phyloP scores from a whole-genome alignment of 2,113 vertebrate genomes.

The Dascyllus trimaculatus region DNA sequence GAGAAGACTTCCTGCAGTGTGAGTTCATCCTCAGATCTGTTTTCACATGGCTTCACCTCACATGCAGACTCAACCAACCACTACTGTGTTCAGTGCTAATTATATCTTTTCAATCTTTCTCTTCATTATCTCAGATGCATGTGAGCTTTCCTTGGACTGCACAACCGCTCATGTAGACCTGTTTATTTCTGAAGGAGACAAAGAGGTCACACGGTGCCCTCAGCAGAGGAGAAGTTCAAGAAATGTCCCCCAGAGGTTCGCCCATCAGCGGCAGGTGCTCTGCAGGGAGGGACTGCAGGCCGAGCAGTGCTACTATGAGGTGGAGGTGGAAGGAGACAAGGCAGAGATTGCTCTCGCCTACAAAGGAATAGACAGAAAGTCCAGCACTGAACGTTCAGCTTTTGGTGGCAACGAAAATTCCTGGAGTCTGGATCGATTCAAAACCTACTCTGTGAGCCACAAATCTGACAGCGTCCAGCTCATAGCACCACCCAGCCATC shows the following conservation, averaged over 20 bases:
- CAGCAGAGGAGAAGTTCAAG: background rate
- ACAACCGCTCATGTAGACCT: slow-evolving; percentile 64
- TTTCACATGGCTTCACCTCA: background rate
- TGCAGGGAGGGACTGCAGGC: slow-evolving; percentile 67
- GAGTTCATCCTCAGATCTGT: slow-evolving; percentile 43
- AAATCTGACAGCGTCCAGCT: slow-evolving; percentile 31
- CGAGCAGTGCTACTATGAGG: slow-evolving; percentile 73
- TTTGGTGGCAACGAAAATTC: slow-evolving; percentile 68
- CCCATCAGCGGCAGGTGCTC: slow-evolving; percentile 61
- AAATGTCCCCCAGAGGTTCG: slow-evolving; percentile 59
- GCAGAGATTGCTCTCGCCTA: slow-evolving; percentile 73
- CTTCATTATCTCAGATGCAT: slow-evolving; percentile 61
- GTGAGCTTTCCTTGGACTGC: slow-evolving; percentile 63
- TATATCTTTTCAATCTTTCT: background rate
- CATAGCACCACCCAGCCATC: background rate
- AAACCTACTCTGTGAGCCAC: slow-evolving; percentile 70
- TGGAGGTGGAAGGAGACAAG: slow-evolving; percentile 66
- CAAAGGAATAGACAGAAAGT: slow-evolving; percentile 63
- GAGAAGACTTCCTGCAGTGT: slow-evolving; percentile 73
- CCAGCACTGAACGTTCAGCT: slow-evolving; percentile 3
- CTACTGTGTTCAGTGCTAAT: background rate
- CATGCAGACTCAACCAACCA: background rate
- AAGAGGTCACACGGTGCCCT: slow-evolving; percentile 25
- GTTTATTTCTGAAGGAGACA: slow-evolving; percentile 35
- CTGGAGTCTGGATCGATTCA: slow-evolving; percentile 73